Base-by-base conservation (phyloP, 1,140 invertebrate species). In the Andrena cerasifolii region DNA sequence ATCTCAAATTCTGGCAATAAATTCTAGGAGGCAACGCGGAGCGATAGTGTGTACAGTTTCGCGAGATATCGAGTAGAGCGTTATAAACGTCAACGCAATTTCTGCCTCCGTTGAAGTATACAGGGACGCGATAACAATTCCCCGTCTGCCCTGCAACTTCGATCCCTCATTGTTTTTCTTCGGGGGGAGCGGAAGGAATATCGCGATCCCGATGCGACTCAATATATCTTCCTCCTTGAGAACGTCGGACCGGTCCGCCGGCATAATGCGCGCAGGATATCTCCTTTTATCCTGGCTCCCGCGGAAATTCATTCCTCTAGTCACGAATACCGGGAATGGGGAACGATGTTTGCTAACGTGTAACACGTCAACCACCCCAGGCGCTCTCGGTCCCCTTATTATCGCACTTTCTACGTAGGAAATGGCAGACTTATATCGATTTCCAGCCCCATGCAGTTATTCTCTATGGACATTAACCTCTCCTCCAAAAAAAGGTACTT, bases 41-140 rank as follows among this genome's bases (percentile, higher is more conserved):
- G 26, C 33, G 54, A 59, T 61, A 47, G 14, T 47, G 47, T 16
- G 59, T 4, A 24, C 5, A 16, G 33, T 61, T 61, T 53, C 33
- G 3, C 2, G 14, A 1, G 31, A n/a, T 40, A 40, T 51, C 56
- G 7, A 4, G 14, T 3, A 2, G 8, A 36, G 10, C 47, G 33
- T 73, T 65, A 40, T 54, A 43, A 75, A 75, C 62, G 73, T 58
- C 73, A 36, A 67, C 72, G 72, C 62, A 58, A 75, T 75, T 75
- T 75, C 72, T 66, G 31, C 24, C 8, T 8, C n/a, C 14, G 43
- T 16, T 33, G 40, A 45, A 31, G 26, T 33, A 21, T 16, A 24
- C 40, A 12, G 49, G 43, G 28, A 75, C 51, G 45, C 72, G 72
- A 75, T 66, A 75, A 31, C 62, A 33, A 66, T 66, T 40, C 33